phyloP scores from a whole-genome alignment of 2,888 invertebrate species.

The Stramonita haemastoma region DNA sequence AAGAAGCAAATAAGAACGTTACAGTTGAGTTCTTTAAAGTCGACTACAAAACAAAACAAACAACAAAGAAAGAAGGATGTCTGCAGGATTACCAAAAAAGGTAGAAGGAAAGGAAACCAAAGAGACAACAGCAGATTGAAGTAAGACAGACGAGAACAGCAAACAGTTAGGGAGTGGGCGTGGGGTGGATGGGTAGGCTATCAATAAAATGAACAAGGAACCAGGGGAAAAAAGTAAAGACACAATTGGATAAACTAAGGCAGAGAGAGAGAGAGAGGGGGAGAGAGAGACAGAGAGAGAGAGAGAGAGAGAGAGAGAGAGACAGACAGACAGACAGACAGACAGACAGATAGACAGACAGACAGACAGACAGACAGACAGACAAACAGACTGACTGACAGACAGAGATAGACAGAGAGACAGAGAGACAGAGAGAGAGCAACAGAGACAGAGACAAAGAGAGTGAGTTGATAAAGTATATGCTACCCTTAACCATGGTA shows the following conservation, averaged over 20 bases:
- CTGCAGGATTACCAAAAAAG: background rate
- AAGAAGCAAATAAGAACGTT: too few species aligned
- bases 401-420: background rate
- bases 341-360: too few species aligned
- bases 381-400: too few species aligned
- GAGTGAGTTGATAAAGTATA: too few species aligned
- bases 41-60: too few species aligned
- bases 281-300: conserved; percentile 3
- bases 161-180: background rate
- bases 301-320: background rate
- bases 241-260: background rate
- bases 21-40: too few species aligned
- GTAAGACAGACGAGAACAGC: background rate
- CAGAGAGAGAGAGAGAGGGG: background rate
- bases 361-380: too few species aligned
- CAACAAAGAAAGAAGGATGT: too few species aligned
- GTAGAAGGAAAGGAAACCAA: background rate
- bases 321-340: background rate
- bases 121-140: background rate
- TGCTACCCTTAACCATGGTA: too few species aligned
- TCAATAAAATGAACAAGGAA: background rate
- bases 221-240: background rate
- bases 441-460: background rate
- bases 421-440: background rate
- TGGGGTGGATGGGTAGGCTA: background rate